Evolutionary conservation across 2,797 vertebrate genomes (phyloP).

Genomic region (Oophaga sylvatica): DNA sequence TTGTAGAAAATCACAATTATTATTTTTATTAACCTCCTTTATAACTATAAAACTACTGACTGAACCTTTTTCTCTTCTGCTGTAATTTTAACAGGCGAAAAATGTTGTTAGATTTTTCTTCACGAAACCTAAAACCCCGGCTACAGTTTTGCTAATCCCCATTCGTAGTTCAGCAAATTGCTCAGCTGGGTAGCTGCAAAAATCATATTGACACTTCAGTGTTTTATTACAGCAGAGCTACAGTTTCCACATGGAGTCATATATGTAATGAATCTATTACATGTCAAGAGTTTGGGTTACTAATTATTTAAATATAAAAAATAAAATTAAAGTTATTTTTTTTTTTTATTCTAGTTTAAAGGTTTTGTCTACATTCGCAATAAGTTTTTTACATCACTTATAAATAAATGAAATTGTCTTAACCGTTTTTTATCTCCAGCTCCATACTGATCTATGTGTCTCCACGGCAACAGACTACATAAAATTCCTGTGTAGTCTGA

Average conservation of each 20-base stretch:
- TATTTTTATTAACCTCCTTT: background rate
- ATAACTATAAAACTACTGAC: background rate
- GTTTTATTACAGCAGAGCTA: slow-evolving; percentile 29
- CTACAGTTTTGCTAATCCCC: slow-evolving; percentile 48
- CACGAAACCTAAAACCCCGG: slow-evolving; percentile 45
- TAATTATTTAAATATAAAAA: no score
- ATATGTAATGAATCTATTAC: background rate
- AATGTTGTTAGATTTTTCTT: slow-evolving; percentile 16
- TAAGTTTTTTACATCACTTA: no score
- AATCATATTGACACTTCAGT: slow-evolving; percentile 40
- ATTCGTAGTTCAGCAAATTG: slow-evolving; percentile 57
- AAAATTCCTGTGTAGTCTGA: no score
- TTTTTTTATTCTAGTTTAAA: background rate
- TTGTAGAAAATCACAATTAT: no score
- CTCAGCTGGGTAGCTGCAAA: slow-evolving; percentile 41
- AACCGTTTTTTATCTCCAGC: no score
- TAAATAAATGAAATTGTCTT: no score
- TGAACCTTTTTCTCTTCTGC: background rate
- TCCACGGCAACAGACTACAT: no score
- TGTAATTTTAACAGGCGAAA: slow-evolving; percentile 1
- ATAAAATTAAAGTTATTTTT: no score
- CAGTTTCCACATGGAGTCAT: background rate
- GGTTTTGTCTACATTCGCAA: background rate
- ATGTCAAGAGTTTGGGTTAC: background rate
- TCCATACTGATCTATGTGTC: no score